Conservation (phyloP, 2,888 invertebrate species). For the Magallana nippona region DNA sequence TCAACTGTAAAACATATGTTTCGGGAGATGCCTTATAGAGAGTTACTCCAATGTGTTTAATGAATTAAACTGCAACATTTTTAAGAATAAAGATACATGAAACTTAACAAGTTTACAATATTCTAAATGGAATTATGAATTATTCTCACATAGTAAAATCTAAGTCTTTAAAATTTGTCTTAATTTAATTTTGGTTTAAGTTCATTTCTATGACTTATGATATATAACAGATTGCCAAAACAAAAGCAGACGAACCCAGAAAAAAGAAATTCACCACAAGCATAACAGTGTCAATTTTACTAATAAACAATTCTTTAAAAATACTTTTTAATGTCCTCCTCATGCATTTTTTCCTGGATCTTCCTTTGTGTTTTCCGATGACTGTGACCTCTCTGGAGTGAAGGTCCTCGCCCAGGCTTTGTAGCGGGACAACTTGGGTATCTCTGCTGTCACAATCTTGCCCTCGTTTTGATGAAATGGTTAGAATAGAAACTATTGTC, state of each 20-base stretch:
- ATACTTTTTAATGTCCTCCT: neutral
- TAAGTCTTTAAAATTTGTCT: too few relatives aligned
- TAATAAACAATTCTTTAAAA: neutral
- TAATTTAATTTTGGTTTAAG: neutral
- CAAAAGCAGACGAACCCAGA: neutral
- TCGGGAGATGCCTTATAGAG: too few relatives aligned
- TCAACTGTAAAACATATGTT: too few relatives aligned
- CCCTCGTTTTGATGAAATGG: neutral
- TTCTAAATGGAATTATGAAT: too few relatives aligned
- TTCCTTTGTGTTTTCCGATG: neutral
- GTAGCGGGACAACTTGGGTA: neutral
- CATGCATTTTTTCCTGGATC: neutral
- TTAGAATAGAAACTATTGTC: neutral
- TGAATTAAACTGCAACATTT: too few relatives aligned
- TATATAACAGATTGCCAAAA: neutral
- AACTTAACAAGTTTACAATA: too few relatives aligned
- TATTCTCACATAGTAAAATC: too few relatives aligned
- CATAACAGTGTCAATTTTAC: slow-evolving; percentile 6
- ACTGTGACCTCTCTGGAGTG: neutral
- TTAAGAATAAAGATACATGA: too few relatives aligned
- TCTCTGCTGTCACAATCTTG: too few relatives aligned
- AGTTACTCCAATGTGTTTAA: too few relatives aligned
- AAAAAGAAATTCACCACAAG: slow-evolving; percentile 10
- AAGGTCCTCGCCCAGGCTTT: neutral
- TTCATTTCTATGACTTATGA: neutral